phyloP scores from a whole-genome alignment of 2,797 vertebrate species.

The Neosilurus mollespiculum region DNA sequence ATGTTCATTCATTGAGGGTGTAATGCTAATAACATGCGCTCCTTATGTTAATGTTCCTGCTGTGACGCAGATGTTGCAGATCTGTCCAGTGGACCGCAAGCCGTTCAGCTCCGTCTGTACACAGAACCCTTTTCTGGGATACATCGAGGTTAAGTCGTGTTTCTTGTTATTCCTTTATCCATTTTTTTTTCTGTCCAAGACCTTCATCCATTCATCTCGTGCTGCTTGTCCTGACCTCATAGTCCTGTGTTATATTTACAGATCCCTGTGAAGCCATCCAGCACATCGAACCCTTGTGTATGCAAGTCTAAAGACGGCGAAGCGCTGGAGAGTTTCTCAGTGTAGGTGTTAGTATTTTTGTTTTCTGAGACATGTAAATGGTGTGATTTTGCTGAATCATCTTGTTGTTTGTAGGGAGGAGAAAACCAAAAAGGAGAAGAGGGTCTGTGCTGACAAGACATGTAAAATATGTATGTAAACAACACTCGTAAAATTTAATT shows the following conservation, averaged over 20 bases:
- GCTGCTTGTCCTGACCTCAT: background rate
- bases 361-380: background rate
- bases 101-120: conserved; percentile 84
- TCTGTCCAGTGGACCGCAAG: conserved; percentile 91
- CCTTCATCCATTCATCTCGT: background rate
- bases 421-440: conserved; percentile 49
- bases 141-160: conserved; percentile 76
- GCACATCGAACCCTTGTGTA: conserved; percentile 56
- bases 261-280: conserved; percentile 68
- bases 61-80: conserved; percentile 80
- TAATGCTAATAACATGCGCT: background rate
- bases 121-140: conserved; percentile 74
- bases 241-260: conserved; percentile 47
- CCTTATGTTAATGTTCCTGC: background rate
- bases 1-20: background rate
- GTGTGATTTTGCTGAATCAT: background rate
- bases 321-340: conserved; percentile 60
- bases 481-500: background rate
- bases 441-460: conserved; percentile 61
- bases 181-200: background rate
- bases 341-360: conserved; percentile 60
- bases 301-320: conserved; percentile 63
- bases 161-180: background rate
- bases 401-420: conserved; percentile 26
- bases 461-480: conserved; percentile 69